phyloP scores from a whole-genome alignment of 1,140 invertebrate genomes.

The Drosophila sulfurigaster region DNA sequence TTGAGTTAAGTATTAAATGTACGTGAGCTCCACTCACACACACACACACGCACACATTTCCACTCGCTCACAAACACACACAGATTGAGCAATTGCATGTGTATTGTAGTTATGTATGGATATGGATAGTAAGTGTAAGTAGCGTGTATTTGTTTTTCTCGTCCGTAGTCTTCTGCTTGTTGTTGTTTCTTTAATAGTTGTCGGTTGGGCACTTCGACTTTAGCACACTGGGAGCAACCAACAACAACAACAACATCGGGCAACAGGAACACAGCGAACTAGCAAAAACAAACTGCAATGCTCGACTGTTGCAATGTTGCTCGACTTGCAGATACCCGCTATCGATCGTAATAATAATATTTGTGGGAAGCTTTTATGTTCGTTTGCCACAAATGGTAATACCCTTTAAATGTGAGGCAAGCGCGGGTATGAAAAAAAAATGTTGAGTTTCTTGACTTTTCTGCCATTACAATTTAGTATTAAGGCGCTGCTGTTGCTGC shows the following conservation, averaged over 20 bases:
- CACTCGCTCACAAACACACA: conserved; percentile 9
- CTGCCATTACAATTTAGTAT: conserved; percentile 58
- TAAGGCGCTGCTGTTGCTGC: conserved; percentile 35
- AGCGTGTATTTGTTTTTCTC: conserved; percentile 80
- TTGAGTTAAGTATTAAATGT: conserved; percentile 58
- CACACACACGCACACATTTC: conserved; percentile 21
- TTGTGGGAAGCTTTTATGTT: no score
- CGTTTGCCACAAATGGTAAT: no score
- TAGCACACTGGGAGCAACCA: conserved; percentile 40
- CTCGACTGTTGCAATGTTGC: no score
- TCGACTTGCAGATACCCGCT: no score
- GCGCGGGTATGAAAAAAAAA: conserved; percentile 31
- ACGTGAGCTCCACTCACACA: conserved; percentile 35
- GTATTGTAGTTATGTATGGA: conserved; percentile 62
- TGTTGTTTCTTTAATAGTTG: conserved; percentile 69
- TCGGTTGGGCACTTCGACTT: conserved; percentile 54
- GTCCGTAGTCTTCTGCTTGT: conserved; percentile 29
- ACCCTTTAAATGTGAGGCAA: no score
- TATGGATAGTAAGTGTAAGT: conserved; percentile 81
- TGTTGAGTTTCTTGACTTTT: conserved; percentile 81
- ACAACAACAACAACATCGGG: conserved; percentile 38
- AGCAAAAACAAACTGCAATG: conserved; percentile 23
- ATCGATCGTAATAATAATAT: no score
- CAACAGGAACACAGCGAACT: conserved; percentile 39
- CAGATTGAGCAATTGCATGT: conserved; percentile 27